Conservation (phyloP, 2,797 vertebrate genomes). For the Galago senegalensis region DNA sequence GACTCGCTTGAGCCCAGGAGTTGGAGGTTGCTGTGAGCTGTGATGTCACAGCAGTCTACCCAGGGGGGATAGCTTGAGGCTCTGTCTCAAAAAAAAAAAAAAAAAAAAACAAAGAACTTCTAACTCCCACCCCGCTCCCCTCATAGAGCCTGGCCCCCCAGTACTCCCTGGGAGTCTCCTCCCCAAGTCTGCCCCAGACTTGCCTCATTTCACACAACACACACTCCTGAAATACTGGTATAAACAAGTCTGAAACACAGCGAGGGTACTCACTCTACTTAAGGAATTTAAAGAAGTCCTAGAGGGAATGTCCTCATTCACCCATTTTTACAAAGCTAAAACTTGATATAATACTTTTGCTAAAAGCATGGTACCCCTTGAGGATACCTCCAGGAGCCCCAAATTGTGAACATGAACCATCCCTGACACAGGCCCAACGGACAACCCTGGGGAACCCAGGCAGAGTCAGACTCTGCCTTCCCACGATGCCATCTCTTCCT, state of each 20-base stretch:
- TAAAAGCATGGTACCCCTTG: background rate
- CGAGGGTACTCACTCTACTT: background rate
- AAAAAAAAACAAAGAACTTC: background rate
- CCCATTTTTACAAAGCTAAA: background rate
- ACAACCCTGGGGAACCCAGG: background rate
- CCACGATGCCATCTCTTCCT: background rate
- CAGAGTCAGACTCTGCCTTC: background rate
- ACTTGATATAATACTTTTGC: background rate
- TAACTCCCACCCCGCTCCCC: background rate
- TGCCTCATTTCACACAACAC: background rate
- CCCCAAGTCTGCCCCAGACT: rapidly evolving
- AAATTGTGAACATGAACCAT: background rate
- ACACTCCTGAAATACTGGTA: too few relatives aligned
- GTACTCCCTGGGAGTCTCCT: background rate
- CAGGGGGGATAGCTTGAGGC: too few relatives aligned
- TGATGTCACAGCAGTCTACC: too few relatives aligned
- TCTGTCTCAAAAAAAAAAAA: too few relatives aligned
- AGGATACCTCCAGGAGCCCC: background rate
- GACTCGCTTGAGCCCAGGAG: too few relatives aligned
- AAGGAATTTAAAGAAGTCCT: background rate
- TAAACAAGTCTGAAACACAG: background rate
- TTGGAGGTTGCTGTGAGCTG: too few relatives aligned
- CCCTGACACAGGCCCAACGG: background rate
- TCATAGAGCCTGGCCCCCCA: too few relatives aligned
- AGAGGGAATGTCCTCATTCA: background rate